These are phyloP conservation scores for Penaeus indicus DNA, from an alignment of 1,140 invertebrate genomes.

Conservation along the genomic window DNA sequence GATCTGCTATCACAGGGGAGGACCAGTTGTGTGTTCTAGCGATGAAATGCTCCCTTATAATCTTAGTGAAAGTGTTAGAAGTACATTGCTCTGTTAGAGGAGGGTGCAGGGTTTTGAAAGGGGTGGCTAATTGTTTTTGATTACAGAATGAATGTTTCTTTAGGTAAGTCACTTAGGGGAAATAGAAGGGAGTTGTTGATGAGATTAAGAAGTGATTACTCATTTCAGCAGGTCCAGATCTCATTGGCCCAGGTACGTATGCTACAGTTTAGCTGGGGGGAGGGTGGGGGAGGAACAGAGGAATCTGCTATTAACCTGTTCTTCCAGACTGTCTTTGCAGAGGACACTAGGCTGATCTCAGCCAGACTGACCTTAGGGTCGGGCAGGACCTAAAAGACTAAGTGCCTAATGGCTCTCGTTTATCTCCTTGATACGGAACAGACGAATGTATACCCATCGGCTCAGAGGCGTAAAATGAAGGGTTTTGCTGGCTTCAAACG, in stretches of 20 bases:
- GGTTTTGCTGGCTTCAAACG: constrained; percentile 92
- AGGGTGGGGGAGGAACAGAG: constrained; percentile 38
- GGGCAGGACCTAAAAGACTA: constrained; percentile 50
- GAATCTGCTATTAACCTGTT: constrained; percentile 62
- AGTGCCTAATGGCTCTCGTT: constrained; percentile 62
- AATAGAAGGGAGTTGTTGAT: constrained; percentile 17
- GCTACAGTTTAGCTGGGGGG: constrained; percentile 40
- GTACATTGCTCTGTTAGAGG: background rate
- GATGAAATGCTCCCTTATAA: too few species aligned
- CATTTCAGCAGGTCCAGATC: constrained; percentile 63
- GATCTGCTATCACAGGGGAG: too few species aligned
- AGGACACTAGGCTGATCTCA: constrained; percentile 57
- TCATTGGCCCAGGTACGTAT: constrained; percentile 62
- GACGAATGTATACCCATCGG: constrained; percentile 95
- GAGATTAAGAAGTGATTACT: constrained; percentile 57
- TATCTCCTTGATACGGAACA: constrained; percentile 72
- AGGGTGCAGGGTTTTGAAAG: constrained; percentile 1
- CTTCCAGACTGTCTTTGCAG: constrained; percentile 64
- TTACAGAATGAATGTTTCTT: too few species aligned
- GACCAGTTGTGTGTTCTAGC: too few species aligned
- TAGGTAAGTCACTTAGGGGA: background rate
- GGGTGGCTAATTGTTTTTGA: too few species aligned
- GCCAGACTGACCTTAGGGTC: constrained; percentile 44
- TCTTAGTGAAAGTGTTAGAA: too few species aligned
- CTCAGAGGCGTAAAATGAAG: constrained; percentile 95